These are phyloP conservation scores for Tanytarsus gracilentus DNA, from an alignment of 2,888 invertebrate genomes.

Conservation along the genomic window DNA sequence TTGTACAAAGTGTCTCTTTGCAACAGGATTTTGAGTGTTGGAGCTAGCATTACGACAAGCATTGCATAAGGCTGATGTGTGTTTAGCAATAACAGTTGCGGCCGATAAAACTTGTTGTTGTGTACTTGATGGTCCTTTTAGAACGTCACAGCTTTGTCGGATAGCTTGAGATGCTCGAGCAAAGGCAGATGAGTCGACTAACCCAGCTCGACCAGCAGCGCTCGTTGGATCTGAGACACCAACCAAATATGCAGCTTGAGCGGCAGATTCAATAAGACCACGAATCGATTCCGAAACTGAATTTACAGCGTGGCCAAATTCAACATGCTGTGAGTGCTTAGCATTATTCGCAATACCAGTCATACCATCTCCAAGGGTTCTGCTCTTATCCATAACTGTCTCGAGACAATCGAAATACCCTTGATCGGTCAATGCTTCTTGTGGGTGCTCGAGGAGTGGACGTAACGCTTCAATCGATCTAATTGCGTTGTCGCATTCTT, in stretches of 20 bases:
- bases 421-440: constrained; percentile 77
- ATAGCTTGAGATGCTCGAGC: constrained; percentile 85
- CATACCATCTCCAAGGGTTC: constrained; percentile 80
- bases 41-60: constrained; percentile 89
- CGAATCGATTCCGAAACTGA: constrained; percentile 82
- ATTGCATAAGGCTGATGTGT: constrained; percentile 91
- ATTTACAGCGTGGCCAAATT: constrained; percentile 74
- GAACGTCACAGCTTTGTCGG: constrained; percentile 73
- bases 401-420: constrained; percentile 93
- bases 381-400: constrained; percentile 78
- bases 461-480: constrained; percentile 80
- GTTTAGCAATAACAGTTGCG: constrained; percentile 89
- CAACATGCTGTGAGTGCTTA: constrained; percentile 74
- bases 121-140: constrained; percentile 60
- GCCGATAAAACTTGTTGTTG: constrained; percentile 82
- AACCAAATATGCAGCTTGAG: constrained; percentile 90
- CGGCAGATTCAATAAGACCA: constrained; percentile 84
- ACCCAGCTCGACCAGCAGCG: constrained; percentile 76
- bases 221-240: constrained; percentile 88
- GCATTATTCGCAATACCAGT: constrained; percentile 90
- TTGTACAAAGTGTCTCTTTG: constrained; percentile 94
- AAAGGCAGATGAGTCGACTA: constrained; percentile 82
- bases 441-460: constrained; percentile 73
- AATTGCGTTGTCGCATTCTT: constrained; percentile 93
- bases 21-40: constrained; percentile 79